Evolutionary conservation across 2,113 vertebrate genomes (phyloP).

Genomic region (Larimichthys crocea): DNA sequence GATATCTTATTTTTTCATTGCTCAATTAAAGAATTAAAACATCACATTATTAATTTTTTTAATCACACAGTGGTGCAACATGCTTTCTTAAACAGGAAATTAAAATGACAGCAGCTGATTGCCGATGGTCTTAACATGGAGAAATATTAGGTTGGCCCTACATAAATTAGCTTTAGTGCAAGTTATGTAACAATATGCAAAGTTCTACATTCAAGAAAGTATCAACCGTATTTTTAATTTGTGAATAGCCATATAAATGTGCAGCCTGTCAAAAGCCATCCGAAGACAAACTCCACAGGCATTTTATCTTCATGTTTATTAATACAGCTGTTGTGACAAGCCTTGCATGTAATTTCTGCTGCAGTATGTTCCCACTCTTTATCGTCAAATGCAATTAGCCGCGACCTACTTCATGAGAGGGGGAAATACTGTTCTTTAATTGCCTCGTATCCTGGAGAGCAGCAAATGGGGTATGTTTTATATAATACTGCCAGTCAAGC

Average conservation of each 20-base stretch:
- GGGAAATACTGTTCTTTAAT: constrained; percentile 72
- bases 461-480: constrained; percentile 42
- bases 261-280: neutral
- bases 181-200: neutral
- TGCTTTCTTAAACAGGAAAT: constrained; percentile 19
- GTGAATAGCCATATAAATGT: neutral
- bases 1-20: constrained; percentile 13
- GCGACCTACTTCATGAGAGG: constrained; percentile 70
- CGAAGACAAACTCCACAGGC: constrained; percentile 29
- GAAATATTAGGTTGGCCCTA: neutral
- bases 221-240: neutral
- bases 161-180: neutral
- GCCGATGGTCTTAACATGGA: neutral
- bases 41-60: constrained; percentile 35
- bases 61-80: constrained; percentile 15
- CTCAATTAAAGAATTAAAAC: constrained; percentile 33
- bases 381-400: constrained; percentile 73
- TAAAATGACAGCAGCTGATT: constrained; percentile 9
- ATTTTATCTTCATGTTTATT: constrained; percentile 60
- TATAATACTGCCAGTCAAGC: constrained; percentile 61
- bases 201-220: neutral
- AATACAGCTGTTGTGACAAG: constrained; percentile 59
- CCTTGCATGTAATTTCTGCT: constrained; percentile 59
- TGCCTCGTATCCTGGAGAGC: constrained; percentile 61
- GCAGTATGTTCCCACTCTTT: constrained; percentile 47